Base-by-base conservation (phyloP, 2,797 vertebrate genomes). In the Sebastes iracundus region DNA sequence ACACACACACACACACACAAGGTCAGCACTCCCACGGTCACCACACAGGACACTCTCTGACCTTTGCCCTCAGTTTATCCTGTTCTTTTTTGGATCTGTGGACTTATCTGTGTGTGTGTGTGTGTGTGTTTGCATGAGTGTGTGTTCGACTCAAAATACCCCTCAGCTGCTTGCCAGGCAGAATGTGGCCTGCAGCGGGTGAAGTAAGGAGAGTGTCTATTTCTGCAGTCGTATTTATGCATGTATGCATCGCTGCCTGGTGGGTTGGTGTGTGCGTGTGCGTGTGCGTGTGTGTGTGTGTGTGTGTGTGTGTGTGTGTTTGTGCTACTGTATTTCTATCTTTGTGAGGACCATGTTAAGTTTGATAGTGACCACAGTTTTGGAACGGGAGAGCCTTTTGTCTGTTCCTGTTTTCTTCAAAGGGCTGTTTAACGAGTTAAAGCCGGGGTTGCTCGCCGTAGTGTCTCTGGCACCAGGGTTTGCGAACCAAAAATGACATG, bases 1-100 rank as follows among this genome's bases (percentile, higher is more conserved):
- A 62, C 25, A 67, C 25, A 22, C 28, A 6, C 23, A 58, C 11
- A 62, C 27, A 64, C 33, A 27, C 14, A n/a, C 38, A 22, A 85
- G 86, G 78, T 89, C 90, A 86, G 60, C 72, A 25, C 58, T 84
- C 66, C 22, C 67, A 56, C 11, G 1, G 65, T 77, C 64, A 52
- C 42, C 42, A 60, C 49, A 64, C 28, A 68, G 65, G 35, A 59
- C 66, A 27, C 56, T 75, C 73, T 72, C 59, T 73, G 70, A 80
- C 80, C 86, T 92, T 84, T 88, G 75, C 71, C 85, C 87, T 82
- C 6, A 70, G 75, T 88, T 90, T 82, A 80, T 73, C 73, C 64
- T 64, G 63, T 72, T 89, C 46, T 73, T 82, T 25, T 63, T 74
- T 52, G 75, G 66, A 79, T 75, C 63, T 68, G 63, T 77, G 68